Base-by-base conservation (phyloP, 2,888 invertebrate species). In the Heteropelma amictum region DNA sequence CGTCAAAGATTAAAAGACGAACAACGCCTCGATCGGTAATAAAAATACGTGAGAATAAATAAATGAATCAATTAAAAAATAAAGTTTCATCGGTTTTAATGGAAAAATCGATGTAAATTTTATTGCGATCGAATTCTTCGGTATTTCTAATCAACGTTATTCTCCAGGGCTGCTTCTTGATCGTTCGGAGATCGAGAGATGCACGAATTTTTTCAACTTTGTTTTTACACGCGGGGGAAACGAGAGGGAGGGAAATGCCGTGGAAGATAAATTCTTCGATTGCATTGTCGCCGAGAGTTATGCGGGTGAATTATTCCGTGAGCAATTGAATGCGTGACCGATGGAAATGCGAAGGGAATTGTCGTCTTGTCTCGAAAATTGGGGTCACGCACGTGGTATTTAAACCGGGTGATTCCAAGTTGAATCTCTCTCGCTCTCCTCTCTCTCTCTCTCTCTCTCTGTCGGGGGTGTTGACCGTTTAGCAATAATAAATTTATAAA, bases 351-450 rank as follows among this genome's bases (percentile, higher is more conserved):
- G 38, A 51, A 17, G 49, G 40, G 53, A 49, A 65, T 69, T 53
- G 65, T 67, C 42, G 67, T 60, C 19, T 26, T 58, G 30, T 53
- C 45, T 71, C 28, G 28, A 28, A 45, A 64, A 72, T 72, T 63
- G 76, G 60, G 76, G 71, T 68, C 76, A 76, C 76, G 73, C 76
- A 72, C 76, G 76, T 72, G 72, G 69, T 72, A 73, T 70, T 73
- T 38, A 40, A 73, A 64, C 53, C 65, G 76, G 65, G 65, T 70
- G 73, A 69, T 76, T 72, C 72, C 76, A 76, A 72, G 76, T 63
- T 64, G 60, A 72, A 72, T 68, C 56, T 68, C 28, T 58, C 47
- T 51, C n/a, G n/a, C n/a, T n/a, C n/a, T n/a, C n/a, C n/a, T n/a
- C n/a, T n/a, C n/a, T n/a, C n/a, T n/a, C n/a, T n/a, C n/a, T n/a